Evolutionary conservation across 1,140 invertebrate genomes (phyloP).

Genomic region (Helicoverpa armigera): DNA sequence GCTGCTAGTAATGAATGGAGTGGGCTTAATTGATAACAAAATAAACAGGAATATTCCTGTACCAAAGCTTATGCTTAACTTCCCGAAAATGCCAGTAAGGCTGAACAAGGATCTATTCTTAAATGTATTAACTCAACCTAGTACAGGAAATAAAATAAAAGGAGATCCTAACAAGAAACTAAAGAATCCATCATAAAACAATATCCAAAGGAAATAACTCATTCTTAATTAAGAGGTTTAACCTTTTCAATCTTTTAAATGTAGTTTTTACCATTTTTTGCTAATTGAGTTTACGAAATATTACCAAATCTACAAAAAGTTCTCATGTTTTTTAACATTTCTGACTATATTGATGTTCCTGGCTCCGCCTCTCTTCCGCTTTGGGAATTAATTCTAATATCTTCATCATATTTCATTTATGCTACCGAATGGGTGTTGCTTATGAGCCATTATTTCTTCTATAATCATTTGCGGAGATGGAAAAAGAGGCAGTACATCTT

Average conservation of each 20-base stretch:
- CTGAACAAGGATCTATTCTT: too few relatives aligned
- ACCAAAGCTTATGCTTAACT: too few relatives aligned
- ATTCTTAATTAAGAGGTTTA: constrained; percentile 29
- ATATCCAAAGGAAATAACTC: constrained; percentile 22
- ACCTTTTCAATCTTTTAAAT: constrained; percentile 12
- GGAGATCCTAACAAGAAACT: neutral
- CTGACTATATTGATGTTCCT: constrained; percentile 63
- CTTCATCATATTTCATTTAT: constrained; percentile 68
- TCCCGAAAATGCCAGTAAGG: too few relatives aligned
- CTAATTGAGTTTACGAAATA: constrained; percentile 5
- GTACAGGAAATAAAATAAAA: too few relatives aligned
- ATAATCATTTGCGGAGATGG: constrained; percentile 45
- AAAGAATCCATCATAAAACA: neutral
- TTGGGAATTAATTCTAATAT: constrained; percentile 65
- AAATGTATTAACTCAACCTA: too few relatives aligned
- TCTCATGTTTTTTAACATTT: constrained; percentile 54
- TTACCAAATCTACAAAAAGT: neutral
- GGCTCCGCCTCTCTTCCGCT: constrained; percentile 65
- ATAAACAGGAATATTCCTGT: too few relatives aligned
- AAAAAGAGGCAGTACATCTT: too few relatives aligned
- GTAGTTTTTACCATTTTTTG: constrained; percentile 5
- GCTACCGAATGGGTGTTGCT: constrained; percentile 68
- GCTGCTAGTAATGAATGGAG: neutral
- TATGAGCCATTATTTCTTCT: constrained; percentile 72
- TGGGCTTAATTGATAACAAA: too few relatives aligned